Evolutionary conservation across 2,888 invertebrate species (phyloP).

Genomic region (Odontocerum albicorne): DNA sequence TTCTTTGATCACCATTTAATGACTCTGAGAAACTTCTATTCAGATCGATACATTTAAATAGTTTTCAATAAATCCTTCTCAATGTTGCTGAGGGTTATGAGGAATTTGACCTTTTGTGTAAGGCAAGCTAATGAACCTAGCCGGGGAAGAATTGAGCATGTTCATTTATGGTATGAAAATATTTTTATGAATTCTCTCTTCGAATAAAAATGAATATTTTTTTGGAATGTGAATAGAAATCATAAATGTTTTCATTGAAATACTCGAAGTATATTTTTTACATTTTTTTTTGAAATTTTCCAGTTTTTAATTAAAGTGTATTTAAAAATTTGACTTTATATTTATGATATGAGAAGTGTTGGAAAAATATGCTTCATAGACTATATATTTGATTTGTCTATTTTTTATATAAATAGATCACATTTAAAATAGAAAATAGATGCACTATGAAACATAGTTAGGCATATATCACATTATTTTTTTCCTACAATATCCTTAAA

Average conservation of each 20-base stretch:
- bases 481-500: too few species aligned
- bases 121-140: slow-evolving; percentile 24
- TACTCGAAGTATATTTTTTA: slow-evolving; percentile 3
- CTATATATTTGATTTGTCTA: too few species aligned
- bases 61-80: background rate
- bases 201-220: background rate
- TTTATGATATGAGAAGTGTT: too few species aligned
- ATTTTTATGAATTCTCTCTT: background rate
- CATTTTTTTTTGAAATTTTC: too few species aligned
- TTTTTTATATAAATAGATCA: too few species aligned
- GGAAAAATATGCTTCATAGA: too few species aligned
- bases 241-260: slow-evolving; percentile 15
- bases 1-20: background rate
- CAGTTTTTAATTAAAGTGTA: too few species aligned
- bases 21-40: background rate
- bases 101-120: slow-evolving; percentile 32
- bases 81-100: slow-evolving; percentile 33
- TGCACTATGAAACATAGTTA: too few species aligned
- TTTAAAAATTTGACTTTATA: too few species aligned
- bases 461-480: too few species aligned
- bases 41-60: background rate
- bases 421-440: too few species aligned
- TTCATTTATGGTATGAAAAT: slow-evolving; percentile 32
- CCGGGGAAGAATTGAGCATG: slow-evolving; percentile 20
- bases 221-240: slow-evolving; percentile 3